These are phyloP conservation scores for Florisuga fusca DNA, from an alignment of 2,797 vertebrate species.

Conservation along the genomic window DNA sequence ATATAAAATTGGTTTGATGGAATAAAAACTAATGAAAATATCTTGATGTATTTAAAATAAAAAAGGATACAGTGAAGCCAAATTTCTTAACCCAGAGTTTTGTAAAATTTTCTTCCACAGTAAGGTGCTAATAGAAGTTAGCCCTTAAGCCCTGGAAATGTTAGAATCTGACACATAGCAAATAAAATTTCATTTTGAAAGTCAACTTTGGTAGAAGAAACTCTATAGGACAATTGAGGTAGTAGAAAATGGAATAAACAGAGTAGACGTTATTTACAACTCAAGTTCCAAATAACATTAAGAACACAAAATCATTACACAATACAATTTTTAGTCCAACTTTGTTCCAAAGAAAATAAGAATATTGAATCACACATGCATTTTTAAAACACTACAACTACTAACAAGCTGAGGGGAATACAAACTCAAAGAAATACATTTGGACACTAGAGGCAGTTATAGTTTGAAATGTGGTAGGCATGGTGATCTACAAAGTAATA, in stretches of 20 bases:
- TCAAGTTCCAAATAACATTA: conserved; percentile 92
- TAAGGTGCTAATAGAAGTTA: conserved; percentile 92
- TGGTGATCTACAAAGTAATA: conserved; percentile 86
- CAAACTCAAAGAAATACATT: conserved; percentile 78
- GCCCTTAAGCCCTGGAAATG: conserved; percentile 92
- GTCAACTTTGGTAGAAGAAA: conserved; percentile 95
- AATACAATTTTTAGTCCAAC: conserved; percentile 90
- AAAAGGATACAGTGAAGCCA: conserved; percentile 90
- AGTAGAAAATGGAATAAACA: conserved; percentile 94
- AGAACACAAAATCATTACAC: conserved; percentile 88
- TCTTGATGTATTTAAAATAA: conserved; percentile 91
- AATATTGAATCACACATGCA: conserved; percentile 87
- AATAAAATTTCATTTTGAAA: conserved; percentile 89
- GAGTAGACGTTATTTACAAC: conserved; percentile 90
- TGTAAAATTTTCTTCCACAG: conserved; percentile 88
- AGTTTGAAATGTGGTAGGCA: conserved; percentile 84
- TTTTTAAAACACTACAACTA: conserved; percentile 84
- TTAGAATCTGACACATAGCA: conserved; percentile 89
- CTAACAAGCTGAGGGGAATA: conserved; percentile 82
- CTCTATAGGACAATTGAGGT: conserved; percentile 94
- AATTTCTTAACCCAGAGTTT: conserved; percentile 90
- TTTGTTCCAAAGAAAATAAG: conserved; percentile 90
- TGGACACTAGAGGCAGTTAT: conserved; percentile 78
- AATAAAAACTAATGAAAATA: conserved; percentile 94
- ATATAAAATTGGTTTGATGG: conserved; percentile 91